These are phyloP conservation scores for Pipistrellus pygmaeus DNA, from an alignment of 2,797 vertebrate genomes.

Conservation along the genomic window DNA sequence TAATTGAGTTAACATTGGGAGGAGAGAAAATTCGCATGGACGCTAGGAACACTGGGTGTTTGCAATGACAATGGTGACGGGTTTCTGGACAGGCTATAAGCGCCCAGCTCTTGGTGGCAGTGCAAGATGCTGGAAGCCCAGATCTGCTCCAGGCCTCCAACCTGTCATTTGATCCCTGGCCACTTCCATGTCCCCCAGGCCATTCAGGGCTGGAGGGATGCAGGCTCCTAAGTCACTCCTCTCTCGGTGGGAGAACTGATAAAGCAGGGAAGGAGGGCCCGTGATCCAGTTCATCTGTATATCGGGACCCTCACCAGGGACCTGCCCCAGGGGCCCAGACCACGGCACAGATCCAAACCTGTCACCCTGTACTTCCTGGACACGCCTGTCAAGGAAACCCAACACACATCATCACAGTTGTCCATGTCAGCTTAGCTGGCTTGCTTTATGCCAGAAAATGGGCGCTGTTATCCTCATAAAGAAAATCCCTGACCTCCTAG, in stretches of 20 bases:
- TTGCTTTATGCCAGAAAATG: background rate
- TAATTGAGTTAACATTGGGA: background rate
- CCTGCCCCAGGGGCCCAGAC: background rate
- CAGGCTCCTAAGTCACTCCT: background rate
- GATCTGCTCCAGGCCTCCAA: background rate
- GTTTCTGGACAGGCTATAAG: slow-evolving; percentile 16
- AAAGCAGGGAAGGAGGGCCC: background rate
- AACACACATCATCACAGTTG: background rate
- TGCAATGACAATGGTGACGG: background rate
- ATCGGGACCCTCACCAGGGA: background rate
- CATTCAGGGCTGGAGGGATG: background rate
- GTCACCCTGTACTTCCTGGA: background rate
- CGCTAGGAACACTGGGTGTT: no score
- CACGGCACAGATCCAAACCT: background rate
- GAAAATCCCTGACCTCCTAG: background rate
- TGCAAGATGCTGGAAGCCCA: background rate
- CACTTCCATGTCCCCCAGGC: background rate
- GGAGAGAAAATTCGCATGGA: slow-evolving; percentile 30
- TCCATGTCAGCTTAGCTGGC: background rate
- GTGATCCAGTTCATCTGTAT: background rate
- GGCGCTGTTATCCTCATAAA: no score
- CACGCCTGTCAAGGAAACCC: background rate
- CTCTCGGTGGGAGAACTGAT: background rate
- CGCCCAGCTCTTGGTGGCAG: background rate
- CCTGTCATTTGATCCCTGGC: background rate